Evolutionary conservation across 1,140 invertebrate species (phyloP).

Genomic region (Drosophila navojoa): DNA sequence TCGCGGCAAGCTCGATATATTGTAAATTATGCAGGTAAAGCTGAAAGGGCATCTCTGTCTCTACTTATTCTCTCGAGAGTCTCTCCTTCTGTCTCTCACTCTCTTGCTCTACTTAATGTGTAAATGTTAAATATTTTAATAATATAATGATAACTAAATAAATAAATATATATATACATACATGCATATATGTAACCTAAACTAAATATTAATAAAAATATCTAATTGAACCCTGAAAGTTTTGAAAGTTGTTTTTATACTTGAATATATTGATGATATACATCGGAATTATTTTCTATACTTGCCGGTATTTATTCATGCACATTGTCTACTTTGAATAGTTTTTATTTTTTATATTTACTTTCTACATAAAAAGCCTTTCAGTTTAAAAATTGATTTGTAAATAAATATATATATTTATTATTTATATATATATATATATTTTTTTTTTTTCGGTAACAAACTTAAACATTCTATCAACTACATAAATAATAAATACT

Average conservation of each 20-base stretch:
- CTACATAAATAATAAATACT: conserved; percentile 13
- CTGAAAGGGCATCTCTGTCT: conserved; percentile 36
- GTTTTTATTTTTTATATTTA: too few species aligned
- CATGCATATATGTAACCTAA: conserved; percentile 62
- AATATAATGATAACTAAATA: conserved; percentile 30
- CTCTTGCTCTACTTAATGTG: conserved; percentile 40
- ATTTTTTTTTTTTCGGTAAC: neutral
- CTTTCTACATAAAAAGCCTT: too few species aligned
- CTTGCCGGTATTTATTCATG: too few species aligned
- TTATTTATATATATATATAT: too few species aligned
- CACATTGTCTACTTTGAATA: too few species aligned
- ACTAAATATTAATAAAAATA: conserved; percentile 67
- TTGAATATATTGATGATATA: too few species aligned
- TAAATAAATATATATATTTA: too few species aligned
- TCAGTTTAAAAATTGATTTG: too few species aligned
- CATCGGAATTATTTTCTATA: too few species aligned
- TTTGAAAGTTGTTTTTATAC: neutral
- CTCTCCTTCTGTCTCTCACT: conserved; percentile 21
- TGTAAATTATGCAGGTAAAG: conserved; percentile 40
- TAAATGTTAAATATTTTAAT: conserved; percentile 70
- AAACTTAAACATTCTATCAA: too few species aligned
- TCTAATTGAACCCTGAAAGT: conserved; percentile 70
- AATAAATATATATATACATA: conserved; percentile 46
- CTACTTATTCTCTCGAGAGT: neutral
- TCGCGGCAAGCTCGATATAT: conserved; percentile 31